A percentile compares a stretch with the other conserved stretches of the same genome.
Evolutionary conservation across 1,140 invertebrate species (phyloP).

Genomic region (Chironomus tepperi): DNA sequence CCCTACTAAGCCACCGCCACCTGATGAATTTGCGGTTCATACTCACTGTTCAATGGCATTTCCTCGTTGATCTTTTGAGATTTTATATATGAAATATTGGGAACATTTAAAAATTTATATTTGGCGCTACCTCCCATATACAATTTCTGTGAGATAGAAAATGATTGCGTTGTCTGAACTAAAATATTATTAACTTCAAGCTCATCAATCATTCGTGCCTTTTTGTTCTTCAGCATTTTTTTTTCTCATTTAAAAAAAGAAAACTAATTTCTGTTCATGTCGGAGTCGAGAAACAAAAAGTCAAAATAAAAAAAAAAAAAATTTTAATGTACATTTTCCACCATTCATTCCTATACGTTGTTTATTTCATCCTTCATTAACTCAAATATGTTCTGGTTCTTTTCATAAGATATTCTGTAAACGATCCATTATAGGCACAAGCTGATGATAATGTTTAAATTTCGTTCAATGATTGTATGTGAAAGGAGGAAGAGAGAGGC

Average conservation of each 20-base stretch:
- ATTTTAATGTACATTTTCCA: not conserved
- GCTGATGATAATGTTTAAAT: not conserved
- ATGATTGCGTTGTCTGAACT: conserved; percentile 9
- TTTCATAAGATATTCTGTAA: not conserved
- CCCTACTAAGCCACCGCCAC: not conserved
- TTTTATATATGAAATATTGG: no score
- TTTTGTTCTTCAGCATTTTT: not conserved
- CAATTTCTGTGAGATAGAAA: not conserved
- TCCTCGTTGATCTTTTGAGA: not conserved
- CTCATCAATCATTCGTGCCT: not conserved
- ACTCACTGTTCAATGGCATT: not conserved
- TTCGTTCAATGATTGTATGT: not conserved
- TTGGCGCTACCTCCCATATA: conserved; percentile 10
- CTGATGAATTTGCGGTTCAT: conserved; percentile 7
- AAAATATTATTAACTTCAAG: conserved; percentile 7
- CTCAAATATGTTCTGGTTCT: conserved; percentile 12
- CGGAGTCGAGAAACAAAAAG: not conserved
- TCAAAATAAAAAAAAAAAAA: not conserved
- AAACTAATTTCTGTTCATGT: conserved; percentile 1
- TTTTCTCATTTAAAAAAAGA: not conserved
- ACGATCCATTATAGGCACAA: conserved; percentile 11
- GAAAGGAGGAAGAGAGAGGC: no score
- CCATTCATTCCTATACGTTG: not conserved
- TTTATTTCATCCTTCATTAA: conserved; percentile 14
- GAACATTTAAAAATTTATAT: no score